Evolutionary conservation across 2,113 vertebrate species (phyloP).

Genomic region (Seriola rivoliana): DNA sequence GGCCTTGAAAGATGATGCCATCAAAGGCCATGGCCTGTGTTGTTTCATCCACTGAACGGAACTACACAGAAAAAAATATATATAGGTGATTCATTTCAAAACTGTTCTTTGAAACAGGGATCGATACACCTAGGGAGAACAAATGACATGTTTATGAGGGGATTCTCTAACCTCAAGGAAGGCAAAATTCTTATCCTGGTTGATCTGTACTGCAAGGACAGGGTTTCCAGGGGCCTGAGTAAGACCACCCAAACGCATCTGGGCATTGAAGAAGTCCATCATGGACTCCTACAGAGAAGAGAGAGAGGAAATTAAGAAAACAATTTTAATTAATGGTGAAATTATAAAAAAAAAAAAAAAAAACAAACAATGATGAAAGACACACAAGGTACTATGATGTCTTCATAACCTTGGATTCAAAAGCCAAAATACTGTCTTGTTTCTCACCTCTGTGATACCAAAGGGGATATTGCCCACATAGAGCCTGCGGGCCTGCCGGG

Average conservation of each 20-base stretch:
- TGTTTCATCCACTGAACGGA: slow-evolving; percentile 94
- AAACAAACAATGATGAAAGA: too few relatives aligned
- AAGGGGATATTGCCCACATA: slow-evolving; percentile 96
- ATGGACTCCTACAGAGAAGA: slow-evolving; percentile 88
- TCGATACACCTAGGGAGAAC: not conserved
- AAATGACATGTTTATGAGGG: not conserved
- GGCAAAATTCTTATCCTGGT: slow-evolving; percentile 96
- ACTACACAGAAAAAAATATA: slow-evolving; percentile 80
- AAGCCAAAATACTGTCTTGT: slow-evolving; percentile 6
- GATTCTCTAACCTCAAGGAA: slow-evolving; percentile 89
- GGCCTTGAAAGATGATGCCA: slow-evolving; percentile 95
- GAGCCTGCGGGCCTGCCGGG: slow-evolving; percentile 91
- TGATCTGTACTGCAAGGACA: slow-evolving; percentile 94
- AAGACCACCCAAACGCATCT: slow-evolving; percentile 93
- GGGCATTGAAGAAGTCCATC: slow-evolving; percentile 97
- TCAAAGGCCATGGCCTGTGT: slow-evolving; percentile 96
- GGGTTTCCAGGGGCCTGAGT: slow-evolving; percentile 96
- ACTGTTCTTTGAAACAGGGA: not conserved
- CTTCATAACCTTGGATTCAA: not conserved
- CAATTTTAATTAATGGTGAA: not conserved
- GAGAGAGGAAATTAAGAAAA: not conserved
- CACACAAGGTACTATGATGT: not conserved
- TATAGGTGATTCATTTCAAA: not conserved
- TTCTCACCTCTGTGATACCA: slow-evolving; percentile 92
- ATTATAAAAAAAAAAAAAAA: not conserved